Evolutionary conservation across 2,113 vertebrate genomes (phyloP).

Genomic region (Taxidea taxus): DNA sequence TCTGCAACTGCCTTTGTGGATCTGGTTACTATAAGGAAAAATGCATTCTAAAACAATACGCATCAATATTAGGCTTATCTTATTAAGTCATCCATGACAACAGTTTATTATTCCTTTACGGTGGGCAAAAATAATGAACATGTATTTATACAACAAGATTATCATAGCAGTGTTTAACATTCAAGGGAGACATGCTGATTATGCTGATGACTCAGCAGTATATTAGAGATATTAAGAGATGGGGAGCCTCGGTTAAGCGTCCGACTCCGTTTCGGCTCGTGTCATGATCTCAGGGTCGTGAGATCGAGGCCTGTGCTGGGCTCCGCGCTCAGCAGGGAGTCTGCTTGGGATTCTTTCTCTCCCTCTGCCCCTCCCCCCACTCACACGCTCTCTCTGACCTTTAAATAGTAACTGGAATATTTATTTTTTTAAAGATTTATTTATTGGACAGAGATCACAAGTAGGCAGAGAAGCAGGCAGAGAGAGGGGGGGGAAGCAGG

Average conservation of each 20-base stretch:
- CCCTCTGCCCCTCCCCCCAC: no score
- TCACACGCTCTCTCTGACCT: not conserved
- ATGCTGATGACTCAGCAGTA: not conserved
- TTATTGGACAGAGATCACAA: no score
- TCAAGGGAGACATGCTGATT: not conserved
- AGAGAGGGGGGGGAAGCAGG: no score
- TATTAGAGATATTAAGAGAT: not conserved
- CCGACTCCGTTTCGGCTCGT: not conserved
- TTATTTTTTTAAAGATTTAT: not conserved
- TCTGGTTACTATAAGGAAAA: not conserved
- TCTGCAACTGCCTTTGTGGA: not conserved
- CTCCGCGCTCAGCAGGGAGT: fast-evolving
- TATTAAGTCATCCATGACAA: not conserved
- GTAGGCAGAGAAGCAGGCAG: no score
- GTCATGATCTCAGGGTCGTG: not conserved
- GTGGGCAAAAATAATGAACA: not conserved
- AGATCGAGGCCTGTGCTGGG: not conserved
- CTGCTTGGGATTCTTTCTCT: not conserved
- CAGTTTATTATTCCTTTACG: not conserved
- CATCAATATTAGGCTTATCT: not conserved
- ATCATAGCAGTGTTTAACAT: not conserved
- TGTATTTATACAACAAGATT: not conserved
- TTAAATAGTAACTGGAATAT: not conserved
- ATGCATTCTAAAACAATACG: not conserved
- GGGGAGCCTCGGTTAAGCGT: not conserved